These are phyloP conservation scores for Anolis apletophallus DNA, from an alignment of 2,797 vertebrate genomes.

Conservation along the genomic window DNA sequence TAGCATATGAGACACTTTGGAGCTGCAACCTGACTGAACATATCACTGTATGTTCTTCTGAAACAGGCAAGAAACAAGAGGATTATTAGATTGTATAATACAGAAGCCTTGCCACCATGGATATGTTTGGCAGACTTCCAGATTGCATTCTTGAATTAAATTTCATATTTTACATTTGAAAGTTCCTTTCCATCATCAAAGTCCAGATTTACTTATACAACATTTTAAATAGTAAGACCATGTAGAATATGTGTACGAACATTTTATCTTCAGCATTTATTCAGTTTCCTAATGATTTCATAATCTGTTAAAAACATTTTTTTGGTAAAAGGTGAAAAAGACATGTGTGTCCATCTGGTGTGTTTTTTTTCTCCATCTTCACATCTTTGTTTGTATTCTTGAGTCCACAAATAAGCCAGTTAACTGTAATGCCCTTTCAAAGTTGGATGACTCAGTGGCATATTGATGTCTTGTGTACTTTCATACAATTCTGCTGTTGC, in stretches of 20 bases:
- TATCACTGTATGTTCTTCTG: no score
- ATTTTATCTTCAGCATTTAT: background rate
- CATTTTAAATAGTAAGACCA: background rate
- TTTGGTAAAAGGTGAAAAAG: no score
- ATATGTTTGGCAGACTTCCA: no score
- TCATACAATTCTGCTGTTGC: constrained; percentile 60
- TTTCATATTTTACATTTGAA: background rate
- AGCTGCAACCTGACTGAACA: no score
- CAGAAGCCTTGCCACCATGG: no score
- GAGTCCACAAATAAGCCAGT: constrained; percentile 57
- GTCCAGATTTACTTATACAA: background rate
- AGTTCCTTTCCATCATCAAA: background rate
- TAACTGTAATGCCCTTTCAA: constrained; percentile 58
- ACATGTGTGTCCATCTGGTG: no score
- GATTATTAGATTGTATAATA: no score
- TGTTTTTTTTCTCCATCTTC: no score
- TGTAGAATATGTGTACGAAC: background rate
- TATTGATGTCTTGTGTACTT: constrained; percentile 63
- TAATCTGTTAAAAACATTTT: background rate
- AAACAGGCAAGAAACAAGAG: no score
- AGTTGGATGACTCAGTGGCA: constrained; percentile 68
- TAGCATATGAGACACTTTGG: no score
- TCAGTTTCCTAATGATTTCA: background rate
- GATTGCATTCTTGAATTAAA: background rate
- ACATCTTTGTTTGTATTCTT: constrained; percentile 51